A percentile compares a stretch with the other conserved stretches of the same genome.
These are phyloP conservation scores for Tenthredo amoena DNA, from an alignment of 2,888 invertebrate species.

Conservation along the genomic window DNA sequence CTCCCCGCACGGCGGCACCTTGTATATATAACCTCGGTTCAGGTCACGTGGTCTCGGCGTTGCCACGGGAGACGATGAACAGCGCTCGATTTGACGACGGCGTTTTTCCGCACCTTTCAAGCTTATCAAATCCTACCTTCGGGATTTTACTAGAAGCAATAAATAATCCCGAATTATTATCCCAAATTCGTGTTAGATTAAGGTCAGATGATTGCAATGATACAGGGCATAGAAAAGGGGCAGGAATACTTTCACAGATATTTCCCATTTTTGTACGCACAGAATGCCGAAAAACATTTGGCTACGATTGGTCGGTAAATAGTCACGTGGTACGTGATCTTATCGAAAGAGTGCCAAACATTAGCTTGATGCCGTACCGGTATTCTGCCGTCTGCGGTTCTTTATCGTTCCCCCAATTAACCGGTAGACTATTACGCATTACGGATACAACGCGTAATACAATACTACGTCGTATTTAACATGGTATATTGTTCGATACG, in stretches of 20 bases:
- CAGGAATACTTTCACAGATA: neutral
- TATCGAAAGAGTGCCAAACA: conserved; percentile 14
- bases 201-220: neutral
- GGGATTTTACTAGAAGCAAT: neutral
- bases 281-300: conserved; percentile 5
- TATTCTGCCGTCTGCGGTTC: neutral
- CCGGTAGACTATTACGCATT: neutral
- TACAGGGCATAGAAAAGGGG: neutral
- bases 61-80: conserved; percentile 49
- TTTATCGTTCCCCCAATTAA: neutral
- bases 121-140: conserved; percentile 17
- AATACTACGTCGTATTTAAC: neutral
- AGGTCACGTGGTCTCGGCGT: conserved; percentile 65
- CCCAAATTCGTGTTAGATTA: neutral
- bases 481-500: neutral
- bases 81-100: conserved; percentile 62
- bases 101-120: conserved; percentile 24
- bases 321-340: conserved; percentile 16
- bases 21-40: conserved; percentile 84
- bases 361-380: conserved; percentile 6
- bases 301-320: neutral
- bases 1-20: conserved; percentile 79
- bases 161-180: neutral
- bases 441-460: neutral
- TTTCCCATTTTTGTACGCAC: neutral